Evolutionary conservation across 1,140 invertebrate species (phyloP).

Genomic region (Leptinotarsa texana): DNA sequence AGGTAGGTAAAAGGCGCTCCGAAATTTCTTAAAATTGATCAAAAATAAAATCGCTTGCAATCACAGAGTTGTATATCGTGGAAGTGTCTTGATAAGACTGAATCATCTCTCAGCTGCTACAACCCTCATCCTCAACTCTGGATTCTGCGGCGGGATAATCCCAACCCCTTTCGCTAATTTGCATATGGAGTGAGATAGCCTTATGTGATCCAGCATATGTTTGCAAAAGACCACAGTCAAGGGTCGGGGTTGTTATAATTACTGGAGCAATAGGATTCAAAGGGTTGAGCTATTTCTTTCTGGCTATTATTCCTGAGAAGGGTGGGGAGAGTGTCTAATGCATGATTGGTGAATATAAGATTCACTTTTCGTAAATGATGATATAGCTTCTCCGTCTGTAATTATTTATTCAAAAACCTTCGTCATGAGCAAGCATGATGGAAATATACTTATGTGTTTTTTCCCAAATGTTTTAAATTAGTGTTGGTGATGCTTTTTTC

Average conservation of each 20-base stretch:
- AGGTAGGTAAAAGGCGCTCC: background rate
- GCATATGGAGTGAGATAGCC: constrained; percentile 5
- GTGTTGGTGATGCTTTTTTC: too few species aligned
- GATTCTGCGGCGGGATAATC: background rate
- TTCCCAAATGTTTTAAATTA: too few species aligned
- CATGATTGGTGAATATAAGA: constrained; percentile 2
- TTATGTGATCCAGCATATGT: background rate
- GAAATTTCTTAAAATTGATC: background rate
- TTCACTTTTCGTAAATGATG: background rate
- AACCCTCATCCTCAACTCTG: constrained; percentile 9
- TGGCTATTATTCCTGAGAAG: background rate
- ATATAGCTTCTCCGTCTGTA: background rate
- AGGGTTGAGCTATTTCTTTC: constrained; percentile 12
- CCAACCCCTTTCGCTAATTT: constrained; percentile 19
- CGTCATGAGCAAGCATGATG: too few species aligned
- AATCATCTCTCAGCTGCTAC: background rate
- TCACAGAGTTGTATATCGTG: background rate
- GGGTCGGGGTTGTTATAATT: background rate
- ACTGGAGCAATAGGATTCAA: constrained; percentile 26
- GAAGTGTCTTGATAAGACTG: constrained; percentile 19
- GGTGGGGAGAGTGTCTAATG: background rate
- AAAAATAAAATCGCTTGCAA: background rate
- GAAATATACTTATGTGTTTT: too few species aligned
- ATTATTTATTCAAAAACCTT: too few species aligned
- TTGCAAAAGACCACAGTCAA: constrained; percentile 3